Conservation (phyloP, 2,797 vertebrate species). For the Schizothorax lantsangensis region DNA sequence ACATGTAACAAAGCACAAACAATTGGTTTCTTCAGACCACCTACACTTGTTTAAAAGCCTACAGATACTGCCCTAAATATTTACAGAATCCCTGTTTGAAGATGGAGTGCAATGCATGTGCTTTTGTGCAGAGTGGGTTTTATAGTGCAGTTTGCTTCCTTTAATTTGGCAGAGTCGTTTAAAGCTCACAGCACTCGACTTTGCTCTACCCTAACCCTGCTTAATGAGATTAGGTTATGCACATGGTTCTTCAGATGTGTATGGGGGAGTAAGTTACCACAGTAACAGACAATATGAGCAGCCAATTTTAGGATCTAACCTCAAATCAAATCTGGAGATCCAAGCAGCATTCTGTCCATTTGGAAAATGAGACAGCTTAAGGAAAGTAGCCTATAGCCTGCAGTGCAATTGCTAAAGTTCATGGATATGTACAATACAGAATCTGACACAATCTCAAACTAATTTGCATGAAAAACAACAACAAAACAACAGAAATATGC, state of each 20-base stretch:
- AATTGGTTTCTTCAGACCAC: slow-evolving; percentile 53
- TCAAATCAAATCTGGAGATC: slow-evolving; percentile 31
- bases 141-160: slow-evolving; percentile 60
- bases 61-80: slow-evolving; percentile 57
- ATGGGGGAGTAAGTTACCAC: slow-evolving; percentile 70
- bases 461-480: background rate
- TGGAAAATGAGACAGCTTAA: background rate
- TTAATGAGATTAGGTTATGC: slow-evolving; percentile 78
- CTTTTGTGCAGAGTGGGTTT: slow-evolving; percentile 71
- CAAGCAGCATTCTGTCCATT: slow-evolving; percentile 5
- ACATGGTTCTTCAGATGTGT: slow-evolving; percentile 78
- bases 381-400: too few species aligned
- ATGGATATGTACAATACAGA: background rate
- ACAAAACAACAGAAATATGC: background rate
- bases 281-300: slow-evolving; percentile 64
- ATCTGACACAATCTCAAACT: background rate
- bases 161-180: slow-evolving; percentile 71
- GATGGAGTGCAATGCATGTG: slow-evolving; percentile 61
- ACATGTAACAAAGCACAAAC: slow-evolving; percentile 38
- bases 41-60: slow-evolving; percentile 56
- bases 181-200: slow-evolving; percentile 66
- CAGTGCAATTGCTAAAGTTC: background rate
- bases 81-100: slow-evolving; percentile 56
- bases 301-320: slow-evolving; percentile 65
- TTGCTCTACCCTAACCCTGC: slow-evolving; percentile 73